Evolutionary conservation across 1,140 invertebrate species (phyloP).

Genomic region (Pogonomyrmex barbatus): DNA sequence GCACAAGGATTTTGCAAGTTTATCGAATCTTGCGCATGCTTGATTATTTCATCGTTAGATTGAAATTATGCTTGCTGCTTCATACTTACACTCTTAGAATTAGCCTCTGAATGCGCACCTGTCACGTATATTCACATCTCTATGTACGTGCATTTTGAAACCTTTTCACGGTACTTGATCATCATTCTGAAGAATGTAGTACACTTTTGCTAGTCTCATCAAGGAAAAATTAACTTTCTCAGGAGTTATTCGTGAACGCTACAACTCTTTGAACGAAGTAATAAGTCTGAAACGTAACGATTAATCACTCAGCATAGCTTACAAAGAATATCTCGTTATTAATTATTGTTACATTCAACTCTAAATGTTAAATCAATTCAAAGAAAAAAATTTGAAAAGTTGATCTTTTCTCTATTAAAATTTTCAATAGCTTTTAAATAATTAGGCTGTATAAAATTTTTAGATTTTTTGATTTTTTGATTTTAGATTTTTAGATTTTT

Average conservation of each 20-base stretch:
- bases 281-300: neutral
- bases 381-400: neutral
- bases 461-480: no score
- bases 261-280: neutral
- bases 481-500: no score
- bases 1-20: conserved; percentile 20
- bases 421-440: neutral
- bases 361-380: neutral
- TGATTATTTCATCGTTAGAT: conserved; percentile 32
- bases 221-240: conserved; percentile 45
- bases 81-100: conserved; percentile 19
- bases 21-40: conserved; percentile 26
- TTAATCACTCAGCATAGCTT: conserved; percentile 19
- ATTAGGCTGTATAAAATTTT: neutral
- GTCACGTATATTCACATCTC: neutral
- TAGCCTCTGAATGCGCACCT: conserved; percentile 40
- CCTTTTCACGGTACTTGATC: conserved; percentile 12
- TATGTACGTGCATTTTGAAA: conserved; percentile 16
- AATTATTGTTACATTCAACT: neutral
- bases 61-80: conserved; percentile 28
- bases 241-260: neutral
- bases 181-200: conserved; percentile 52
- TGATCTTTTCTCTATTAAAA: neutral
- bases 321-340: neutral
- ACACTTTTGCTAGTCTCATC: conserved; percentile 33